These are phyloP conservation scores for Sebastiscus albofasciatus DNA, from an alignment of 2,797 vertebrate species.

Conservation along the genomic window DNA sequence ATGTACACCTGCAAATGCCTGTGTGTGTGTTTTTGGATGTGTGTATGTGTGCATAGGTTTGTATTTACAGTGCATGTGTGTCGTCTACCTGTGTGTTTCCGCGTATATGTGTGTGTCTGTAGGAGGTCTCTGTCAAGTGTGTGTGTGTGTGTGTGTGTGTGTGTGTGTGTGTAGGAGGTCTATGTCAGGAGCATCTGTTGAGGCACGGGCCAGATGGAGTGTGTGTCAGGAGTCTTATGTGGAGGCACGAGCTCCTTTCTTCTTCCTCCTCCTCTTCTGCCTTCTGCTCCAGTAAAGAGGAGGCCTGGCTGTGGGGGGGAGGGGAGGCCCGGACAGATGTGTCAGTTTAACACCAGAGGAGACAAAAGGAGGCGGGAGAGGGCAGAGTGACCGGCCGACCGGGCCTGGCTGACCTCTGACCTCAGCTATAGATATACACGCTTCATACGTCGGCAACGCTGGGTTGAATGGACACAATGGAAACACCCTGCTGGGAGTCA, in stretches of 20 bases:
- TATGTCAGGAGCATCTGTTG: constrained; percentile 80
- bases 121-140: background rate
- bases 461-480: background rate
- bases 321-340: constrained; percentile 59
- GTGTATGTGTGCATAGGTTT: background rate
- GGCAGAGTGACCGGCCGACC: constrained; percentile 34
- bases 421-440: constrained; percentile 35
- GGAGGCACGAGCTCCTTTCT: constrained; percentile 73
- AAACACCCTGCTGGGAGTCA: background rate
- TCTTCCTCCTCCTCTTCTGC: constrained; percentile 25
- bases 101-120: background rate
- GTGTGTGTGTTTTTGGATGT: too few species aligned
- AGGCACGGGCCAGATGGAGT: constrained; percentile 81
- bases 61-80: background rate
- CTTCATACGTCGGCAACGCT: constrained; percentile 5
- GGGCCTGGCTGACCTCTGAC: constrained; percentile 51
- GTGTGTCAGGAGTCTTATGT: constrained; percentile 68
- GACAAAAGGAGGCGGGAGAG: constrained; percentile 50
- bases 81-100: background rate
- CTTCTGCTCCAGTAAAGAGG: constrained; percentile 68
- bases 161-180: constrained; percentile 26
- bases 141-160: constrained; percentile 25
- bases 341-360: constrained; percentile 56
- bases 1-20: too few species aligned
- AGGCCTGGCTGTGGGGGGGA: background rate